phyloP scores from a whole-genome alignment of 2,888 invertebrate species.

The Drosophila flavopinicola region DNA sequence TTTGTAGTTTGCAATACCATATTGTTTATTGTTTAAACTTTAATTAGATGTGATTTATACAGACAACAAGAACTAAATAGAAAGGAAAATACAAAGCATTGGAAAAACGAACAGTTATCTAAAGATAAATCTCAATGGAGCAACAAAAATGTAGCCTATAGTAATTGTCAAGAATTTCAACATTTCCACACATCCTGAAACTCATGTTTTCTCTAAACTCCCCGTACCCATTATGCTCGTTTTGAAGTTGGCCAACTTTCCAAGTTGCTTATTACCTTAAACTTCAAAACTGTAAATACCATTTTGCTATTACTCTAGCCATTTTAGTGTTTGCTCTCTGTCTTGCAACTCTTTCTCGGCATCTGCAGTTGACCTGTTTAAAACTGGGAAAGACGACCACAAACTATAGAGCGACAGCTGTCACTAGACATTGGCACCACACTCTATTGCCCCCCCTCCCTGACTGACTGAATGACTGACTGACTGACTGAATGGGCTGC shows the following conservation, averaged over 20 bases:
- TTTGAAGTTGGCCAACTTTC: slow-evolving; percentile 33
- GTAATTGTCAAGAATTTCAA: too few relatives aligned
- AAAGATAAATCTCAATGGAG: not conserved
- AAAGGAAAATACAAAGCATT: too few relatives aligned
- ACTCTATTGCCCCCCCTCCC: not conserved
- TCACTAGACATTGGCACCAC: slow-evolving; percentile 18
- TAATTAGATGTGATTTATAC: too few relatives aligned
- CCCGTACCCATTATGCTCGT: not conserved
- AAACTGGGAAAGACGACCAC: slow-evolving; percentile 53
- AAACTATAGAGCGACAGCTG: slow-evolving; percentile 45
- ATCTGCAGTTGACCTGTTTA: slow-evolving; percentile 60
- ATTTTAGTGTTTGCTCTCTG: slow-evolving; percentile 12
- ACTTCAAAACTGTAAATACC: slow-evolving; percentile 22
- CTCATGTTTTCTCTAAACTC: not conserved
- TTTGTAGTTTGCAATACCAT: too few relatives aligned
- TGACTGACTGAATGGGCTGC: slow-evolving; percentile 23
- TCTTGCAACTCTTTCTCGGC: slow-evolving; percentile 2
- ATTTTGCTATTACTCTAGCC: slow-evolving; percentile 17
- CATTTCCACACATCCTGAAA: not conserved
- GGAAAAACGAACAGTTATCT: not conserved
- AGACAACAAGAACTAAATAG: too few relatives aligned
- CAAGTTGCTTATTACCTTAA: slow-evolving; percentile 37
- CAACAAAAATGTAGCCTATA: not conserved
- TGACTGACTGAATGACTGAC: slow-evolving; percentile 2
- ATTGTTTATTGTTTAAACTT: too few relatives aligned